Evolutionary conservation across 1,140 invertebrate genomes (phyloP).

Genomic region (Zophobas atratus): DNA sequence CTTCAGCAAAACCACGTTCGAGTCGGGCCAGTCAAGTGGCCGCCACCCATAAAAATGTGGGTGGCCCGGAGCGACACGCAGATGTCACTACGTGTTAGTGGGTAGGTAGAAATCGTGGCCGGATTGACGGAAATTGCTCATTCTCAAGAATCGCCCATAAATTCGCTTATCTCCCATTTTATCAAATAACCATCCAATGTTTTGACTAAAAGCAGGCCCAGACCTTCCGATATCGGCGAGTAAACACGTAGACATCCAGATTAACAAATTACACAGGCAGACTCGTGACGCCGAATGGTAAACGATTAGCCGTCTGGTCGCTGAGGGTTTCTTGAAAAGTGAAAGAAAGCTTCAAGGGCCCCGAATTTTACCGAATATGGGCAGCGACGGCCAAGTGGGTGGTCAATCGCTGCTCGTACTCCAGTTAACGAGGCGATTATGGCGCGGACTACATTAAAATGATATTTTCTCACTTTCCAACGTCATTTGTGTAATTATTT

Average conservation of each 20-base stretch:
- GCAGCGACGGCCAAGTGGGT: constrained; percentile 1
- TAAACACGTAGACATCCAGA: constrained; percentile 41
- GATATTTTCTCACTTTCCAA: constrained; percentile 11
- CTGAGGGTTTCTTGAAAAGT: constrained; percentile 6
- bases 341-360: not conserved
- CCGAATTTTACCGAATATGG: not conserved
- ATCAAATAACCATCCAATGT: constrained; percentile 40
- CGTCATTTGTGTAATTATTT: constrained; percentile 9
- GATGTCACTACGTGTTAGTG: constrained; percentile 51
- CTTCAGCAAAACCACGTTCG: constrained; percentile 14
- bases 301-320: constrained; percentile 35
- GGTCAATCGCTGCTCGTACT: not conserved
- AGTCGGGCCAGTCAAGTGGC: constrained; percentile 47
- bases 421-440: constrained; percentile 21
- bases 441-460: constrained; percentile 11
- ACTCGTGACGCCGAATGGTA: constrained; percentile 41
- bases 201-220: constrained; percentile 52
- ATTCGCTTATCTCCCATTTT: constrained; percentile 44
- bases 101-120: constrained; percentile 35
- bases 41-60: constrained; percentile 47
- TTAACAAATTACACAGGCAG: constrained; percentile 53
- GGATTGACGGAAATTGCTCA: constrained; percentile 33
- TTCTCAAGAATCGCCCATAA: constrained; percentile 35
- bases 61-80: constrained; percentile 48
- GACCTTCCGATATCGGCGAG: constrained; percentile 37